Conservation (phyloP, 2,113 vertebrate species). For the Riparia riparia region DNA sequence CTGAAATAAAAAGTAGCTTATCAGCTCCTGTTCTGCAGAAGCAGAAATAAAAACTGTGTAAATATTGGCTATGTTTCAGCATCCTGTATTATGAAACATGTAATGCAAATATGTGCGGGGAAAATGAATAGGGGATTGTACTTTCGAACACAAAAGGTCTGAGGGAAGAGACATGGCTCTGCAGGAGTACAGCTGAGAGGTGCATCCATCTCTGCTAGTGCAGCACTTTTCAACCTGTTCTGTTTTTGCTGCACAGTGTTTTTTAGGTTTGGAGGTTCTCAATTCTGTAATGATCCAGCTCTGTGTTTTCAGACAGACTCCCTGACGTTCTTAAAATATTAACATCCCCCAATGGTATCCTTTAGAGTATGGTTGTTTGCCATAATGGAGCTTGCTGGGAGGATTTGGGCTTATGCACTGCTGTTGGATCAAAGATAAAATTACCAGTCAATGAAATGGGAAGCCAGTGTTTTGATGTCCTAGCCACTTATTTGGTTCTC, state of each 20-base stretch:
- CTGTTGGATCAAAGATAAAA: neutral
- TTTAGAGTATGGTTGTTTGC: neutral
- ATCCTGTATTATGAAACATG: neutral
- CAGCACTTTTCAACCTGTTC: fast-evolving
- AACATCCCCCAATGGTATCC: neutral
- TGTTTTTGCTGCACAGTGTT: fast-evolving
- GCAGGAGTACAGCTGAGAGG: neutral
- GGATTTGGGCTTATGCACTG: neutral
- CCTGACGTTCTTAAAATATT: neutral
- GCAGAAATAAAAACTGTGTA: slow-evolving; percentile 11
- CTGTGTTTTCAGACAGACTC: neutral
- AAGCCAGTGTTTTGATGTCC: neutral
- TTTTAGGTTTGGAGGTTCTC: neutral
- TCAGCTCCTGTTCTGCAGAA: slow-evolving; percentile 23
- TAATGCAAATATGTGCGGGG: neutral
- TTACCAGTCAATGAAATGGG: neutral
- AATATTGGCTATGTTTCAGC: slow-evolving; percentile 32
- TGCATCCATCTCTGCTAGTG: too few species aligned
- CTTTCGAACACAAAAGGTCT: neutral
- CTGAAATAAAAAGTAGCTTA: slow-evolving; percentile 46
- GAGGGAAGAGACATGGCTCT: neutral
- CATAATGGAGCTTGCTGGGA: neutral
- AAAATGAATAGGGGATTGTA: neutral
- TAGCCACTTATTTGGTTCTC: neutral
- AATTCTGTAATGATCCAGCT: neutral